Base-by-base conservation (phyloP, 2,797 vertebrate species). In the Luscinia megarhynchos region DNA sequence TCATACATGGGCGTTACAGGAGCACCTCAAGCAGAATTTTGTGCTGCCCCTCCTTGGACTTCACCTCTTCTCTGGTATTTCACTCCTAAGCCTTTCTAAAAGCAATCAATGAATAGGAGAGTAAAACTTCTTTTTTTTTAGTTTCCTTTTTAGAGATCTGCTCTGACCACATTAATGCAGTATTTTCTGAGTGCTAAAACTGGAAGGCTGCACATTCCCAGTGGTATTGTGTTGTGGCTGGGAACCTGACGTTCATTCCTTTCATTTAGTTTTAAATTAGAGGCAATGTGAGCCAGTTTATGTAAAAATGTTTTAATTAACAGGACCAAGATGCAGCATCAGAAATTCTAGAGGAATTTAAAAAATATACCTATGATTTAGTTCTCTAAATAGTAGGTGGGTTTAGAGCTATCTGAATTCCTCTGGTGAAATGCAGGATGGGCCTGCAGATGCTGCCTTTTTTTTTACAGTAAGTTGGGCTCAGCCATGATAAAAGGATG, bases 221-320 rank as follows among this genome's bases (percentile, higher is more conserved):
- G 32, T 53, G 69, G 89, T 69, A 81, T 87, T 84, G 76, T 76
- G 32, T 62, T 91, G 86, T 83, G 70, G 51, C 84, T 95, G 85
- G 85, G 89, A 95, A 96, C 81, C 59, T 90, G 90, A 90, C 22
- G 0, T 89, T 95, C 58, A 66, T 76, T 91, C 73, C 74, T 95
- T 94, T 95, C 62, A 55, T 93, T 91, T 94, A 68, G 51, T 68
- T 86, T 85, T 95, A 93, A 95, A 96, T 94, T 89, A 90, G 68
- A 92, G 85, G 80, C 50, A 68, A 53, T 74, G 57, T 27, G 40
- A 91, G 54, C n/a, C 67, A 86, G 59, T 93, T 93, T 91, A 87
- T 83, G 72, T 86, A 89, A 90, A 96, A 96, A 87, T 77, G 59
- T 85, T 94, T 96, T 96, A 94, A 96, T 96, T 96, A 92, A 57